Base-by-base conservation (phyloP, 2,113 vertebrate genomes). In the Hystrix brachyura region DNA sequence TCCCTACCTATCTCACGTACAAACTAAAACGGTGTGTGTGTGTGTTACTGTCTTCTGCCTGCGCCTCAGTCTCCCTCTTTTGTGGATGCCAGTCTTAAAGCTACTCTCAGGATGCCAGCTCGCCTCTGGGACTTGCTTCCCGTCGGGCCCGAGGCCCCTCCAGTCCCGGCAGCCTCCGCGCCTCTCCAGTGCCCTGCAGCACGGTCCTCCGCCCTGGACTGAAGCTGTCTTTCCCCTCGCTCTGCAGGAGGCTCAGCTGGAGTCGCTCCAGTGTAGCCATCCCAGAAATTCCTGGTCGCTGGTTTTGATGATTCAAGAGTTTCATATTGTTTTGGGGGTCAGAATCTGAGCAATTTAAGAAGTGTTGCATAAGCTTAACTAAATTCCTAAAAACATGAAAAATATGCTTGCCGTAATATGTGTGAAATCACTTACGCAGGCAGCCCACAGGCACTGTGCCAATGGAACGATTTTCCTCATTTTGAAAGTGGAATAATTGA, bases 391-490 rank as follows among this genome's bases (percentile, higher is more conserved):
- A 62, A 65, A 38, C 21, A 87, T 48, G 25, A 81, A 88, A 84
- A 95, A 69, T 62, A 92, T 43, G 4, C 90, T 94, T 92, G 32
- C 64, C 43, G 11, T 78, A 59, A 65, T 91, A 90, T 38, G 18
- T 83, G 38, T 57, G 53, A 91, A 97, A 87, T 67, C n/a, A 5
- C 97, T 94, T 87, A 96, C 78, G 59, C 93, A 95, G 72, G 83
- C 34, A 98, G 80, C 18, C 71, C 82, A 62, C 8, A 85, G 78
- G 85, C 71, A 74, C 74, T 64, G 25, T 94, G 79, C 94, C 96
- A 98, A 78, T 8, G 81, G 53, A 97, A 96, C 96, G 53, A 64
- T 78, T 96, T 69, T 97, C 79, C 87, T 98, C 85, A 97, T 92
- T 97, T 67, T 62, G 74, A 97, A 95, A 90, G 76, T 62, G 83